Conservation (phyloP, 1,140 invertebrate genomes). For the Danaus plexippus region DNA sequence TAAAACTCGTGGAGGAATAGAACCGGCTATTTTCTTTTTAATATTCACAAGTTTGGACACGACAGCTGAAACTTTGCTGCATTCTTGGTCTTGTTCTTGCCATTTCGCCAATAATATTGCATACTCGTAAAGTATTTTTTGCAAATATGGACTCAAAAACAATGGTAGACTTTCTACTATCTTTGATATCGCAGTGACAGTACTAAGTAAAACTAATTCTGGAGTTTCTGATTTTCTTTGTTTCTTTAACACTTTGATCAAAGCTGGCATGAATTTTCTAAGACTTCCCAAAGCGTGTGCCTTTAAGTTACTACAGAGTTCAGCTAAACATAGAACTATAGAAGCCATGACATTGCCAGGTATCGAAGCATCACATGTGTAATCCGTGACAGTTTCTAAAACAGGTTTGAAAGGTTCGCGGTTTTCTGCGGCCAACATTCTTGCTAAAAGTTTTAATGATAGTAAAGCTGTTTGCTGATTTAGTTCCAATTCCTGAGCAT, state of each 20-base stretch:
- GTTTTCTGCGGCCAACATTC: constrained; percentile 76
- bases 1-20: constrained; percentile 82
- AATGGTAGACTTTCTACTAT: constrained; percentile 84
- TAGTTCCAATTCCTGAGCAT: constrained; percentile 73
- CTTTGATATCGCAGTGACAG: constrained; percentile 84
- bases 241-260: constrained; percentile 76
- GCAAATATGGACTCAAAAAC: constrained; percentile 88
- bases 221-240: constrained; percentile 64
- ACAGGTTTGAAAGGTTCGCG: constrained; percentile 77
- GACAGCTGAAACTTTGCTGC: constrained; percentile 72
- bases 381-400: constrained; percentile 75
- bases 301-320: constrained; percentile 81
- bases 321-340: constrained; percentile 84
- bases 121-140: constrained; percentile 80
- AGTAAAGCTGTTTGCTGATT: constrained; percentile 87
- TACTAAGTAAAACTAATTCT: constrained; percentile 69
- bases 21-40: constrained; percentile 77
- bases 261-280: constrained; percentile 83
- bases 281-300: constrained; percentile 81
- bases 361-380: constrained; percentile 74
- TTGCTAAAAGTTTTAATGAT: constrained; percentile 85
- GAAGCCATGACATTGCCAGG: constrained; percentile 80
- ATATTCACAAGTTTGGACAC: constrained; percentile 75
- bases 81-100: constrained; percentile 54
- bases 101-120: constrained; percentile 73